Evolutionary conservation across 2,113 vertebrate species (phyloP), one percentile per base, ranked within the genome.

Genomic region (Oryzias javanicus): DNA sequence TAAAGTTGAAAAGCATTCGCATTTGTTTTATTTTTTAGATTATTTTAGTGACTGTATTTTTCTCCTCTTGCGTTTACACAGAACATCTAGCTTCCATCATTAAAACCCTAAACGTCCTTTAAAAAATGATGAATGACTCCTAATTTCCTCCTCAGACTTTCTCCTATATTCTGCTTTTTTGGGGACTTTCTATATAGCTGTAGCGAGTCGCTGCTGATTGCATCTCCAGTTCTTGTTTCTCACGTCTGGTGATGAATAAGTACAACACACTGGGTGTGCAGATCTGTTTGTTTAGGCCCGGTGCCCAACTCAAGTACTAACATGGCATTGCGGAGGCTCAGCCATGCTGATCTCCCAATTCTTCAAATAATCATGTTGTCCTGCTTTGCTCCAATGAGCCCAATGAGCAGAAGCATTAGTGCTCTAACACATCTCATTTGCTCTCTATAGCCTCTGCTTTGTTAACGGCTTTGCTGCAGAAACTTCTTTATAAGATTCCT

Each of bases 221-320:
- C 16, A 25, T 68, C 42, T 47, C 4, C 4, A 29, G 25, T 45
- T 14, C 49, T 61, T 62, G n/a, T 53, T 41, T 61, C 48, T 67
- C 16, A 51, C 25, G 54, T 49, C 67, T 49, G 44, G 25, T 61
- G 55, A 55, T 57, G 20, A 42, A 64, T 41, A 15, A 50, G 42
- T 52, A 62, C 71, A 59, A 67, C 19, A 57, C 5, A 0, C 14
- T 49, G 42, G 48, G 17, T 42, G 53, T 66, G 51, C 29, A 58
- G 60, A 41, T 67, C 24, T 60, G 17, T 76, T 76, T 76, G 17
- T 74, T 61, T 67, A 64, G 67, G 69, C 67, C 42, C 0, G 0
- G 29, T 49, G 55, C 71, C 65, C 46, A 48, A 46, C 14, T 70
- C 53, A 46, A 61, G 60, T 54, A 65, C 46, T 48, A 59, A 67